These are phyloP conservation scores for Microctonus aethiopoides DNA, from an alignment of 2,888 invertebrate genomes.

Conservation along the genomic window DNA sequence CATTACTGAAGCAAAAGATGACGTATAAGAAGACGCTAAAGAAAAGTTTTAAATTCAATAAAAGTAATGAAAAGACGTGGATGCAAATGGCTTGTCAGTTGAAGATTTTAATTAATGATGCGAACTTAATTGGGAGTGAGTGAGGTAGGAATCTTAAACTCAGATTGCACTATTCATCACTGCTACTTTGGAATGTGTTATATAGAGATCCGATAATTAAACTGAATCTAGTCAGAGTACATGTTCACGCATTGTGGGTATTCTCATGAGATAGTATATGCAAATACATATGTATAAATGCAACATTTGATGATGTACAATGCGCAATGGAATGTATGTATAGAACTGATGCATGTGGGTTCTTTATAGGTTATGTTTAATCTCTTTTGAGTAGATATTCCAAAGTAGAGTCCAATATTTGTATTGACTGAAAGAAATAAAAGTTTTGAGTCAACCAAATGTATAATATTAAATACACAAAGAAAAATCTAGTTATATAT, in stretches of 20 bases:
- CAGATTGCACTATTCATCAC: neutral
- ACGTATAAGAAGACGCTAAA: neutral
- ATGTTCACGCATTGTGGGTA: neutral
- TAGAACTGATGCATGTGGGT: too few species aligned
- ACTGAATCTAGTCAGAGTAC: constrained; percentile 15
- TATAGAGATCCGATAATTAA: constrained; percentile 28
- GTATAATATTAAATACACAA: too few species aligned
- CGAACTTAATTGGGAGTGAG: constrained; percentile 22
- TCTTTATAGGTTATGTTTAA: neutral
- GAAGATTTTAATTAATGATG: constrained; percentile 26
- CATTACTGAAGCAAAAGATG: neutral
- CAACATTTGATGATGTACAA: constrained; percentile 4
- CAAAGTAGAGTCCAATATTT: too few species aligned
- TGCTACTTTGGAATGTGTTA: constrained; percentile 19
- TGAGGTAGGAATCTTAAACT: neutral
- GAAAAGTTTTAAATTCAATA: constrained; percentile 7
- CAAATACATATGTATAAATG: neutral
- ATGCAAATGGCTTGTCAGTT: constrained; percentile 3
- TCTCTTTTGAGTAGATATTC: neutral
- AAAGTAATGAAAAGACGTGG: constrained; percentile 3
- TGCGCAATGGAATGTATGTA: neutral
- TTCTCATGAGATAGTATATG: neutral
- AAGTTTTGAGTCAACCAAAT: too few species aligned
- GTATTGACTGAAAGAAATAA: too few species aligned
- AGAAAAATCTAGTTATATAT: too few species aligned